These are phyloP conservation scores for Oedothorax gibbosus DNA, from an alignment of 1,140 invertebrate species.

Conservation along the genomic window DNA sequence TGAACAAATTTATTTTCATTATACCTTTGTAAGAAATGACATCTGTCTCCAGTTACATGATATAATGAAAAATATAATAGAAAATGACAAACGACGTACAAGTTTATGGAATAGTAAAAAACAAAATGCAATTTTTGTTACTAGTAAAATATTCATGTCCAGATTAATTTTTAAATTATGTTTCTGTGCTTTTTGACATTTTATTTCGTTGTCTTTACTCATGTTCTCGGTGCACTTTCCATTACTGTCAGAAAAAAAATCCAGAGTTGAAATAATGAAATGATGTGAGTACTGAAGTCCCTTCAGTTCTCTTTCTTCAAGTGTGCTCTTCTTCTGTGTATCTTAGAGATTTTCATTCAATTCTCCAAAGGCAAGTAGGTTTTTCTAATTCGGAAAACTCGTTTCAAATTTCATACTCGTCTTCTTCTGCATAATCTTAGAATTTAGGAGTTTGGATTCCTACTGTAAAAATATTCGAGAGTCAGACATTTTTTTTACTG, in stretches of 20 bases:
- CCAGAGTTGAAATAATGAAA: conserved; percentile 42
- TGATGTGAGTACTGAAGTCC: neutral
- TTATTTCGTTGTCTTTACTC: conserved; percentile 20
- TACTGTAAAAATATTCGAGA: conserved; percentile 6
- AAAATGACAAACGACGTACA: too few species aligned
- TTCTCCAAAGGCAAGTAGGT: conserved; percentile 2
- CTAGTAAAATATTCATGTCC: conserved; percentile 45
- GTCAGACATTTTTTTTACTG: neutral
- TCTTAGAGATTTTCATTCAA: conserved; percentile 30
- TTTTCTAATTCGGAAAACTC: conserved; percentile 25
- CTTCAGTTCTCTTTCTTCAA: conserved; percentile 16
- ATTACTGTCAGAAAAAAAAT: conserved; percentile 21
- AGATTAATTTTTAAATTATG: conserved; percentile 49
- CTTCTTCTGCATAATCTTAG: conserved; percentile 12
- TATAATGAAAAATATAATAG: too few species aligned
- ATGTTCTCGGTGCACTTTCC: conserved; percentile 9
- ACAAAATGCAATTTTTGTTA: conserved; percentile 30
- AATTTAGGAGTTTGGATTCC: conserved; percentile 13
- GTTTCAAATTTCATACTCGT: conserved; percentile 10
- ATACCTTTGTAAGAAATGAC: too few species aligned
- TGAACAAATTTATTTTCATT: too few species aligned
- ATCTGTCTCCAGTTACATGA: too few species aligned
- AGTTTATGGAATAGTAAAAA: conserved; percentile 6
- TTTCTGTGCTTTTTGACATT: conserved; percentile 16
- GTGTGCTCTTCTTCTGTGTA: conserved; percentile 10